These are phyloP conservation scores for Pelodytes ibericus DNA, from an alignment of 2,797 vertebrate species.

Conservation along the genomic window DNA sequence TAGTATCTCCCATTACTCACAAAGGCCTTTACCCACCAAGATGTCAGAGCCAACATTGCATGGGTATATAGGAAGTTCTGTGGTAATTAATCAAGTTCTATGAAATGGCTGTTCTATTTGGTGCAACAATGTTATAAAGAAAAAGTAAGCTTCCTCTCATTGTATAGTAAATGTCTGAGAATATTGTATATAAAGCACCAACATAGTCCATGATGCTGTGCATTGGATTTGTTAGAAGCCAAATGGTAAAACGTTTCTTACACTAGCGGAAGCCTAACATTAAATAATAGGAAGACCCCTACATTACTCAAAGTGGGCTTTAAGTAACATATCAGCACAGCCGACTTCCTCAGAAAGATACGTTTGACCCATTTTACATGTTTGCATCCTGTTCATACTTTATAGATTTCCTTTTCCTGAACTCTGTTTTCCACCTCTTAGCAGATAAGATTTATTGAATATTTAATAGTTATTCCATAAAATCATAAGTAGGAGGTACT, in stretches of 20 bases:
- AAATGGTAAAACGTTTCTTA: background rate
- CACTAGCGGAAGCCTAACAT: background rate
- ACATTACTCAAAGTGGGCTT: background rate
- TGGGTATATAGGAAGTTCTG: background rate
- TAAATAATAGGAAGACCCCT: background rate
- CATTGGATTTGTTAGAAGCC: background rate
- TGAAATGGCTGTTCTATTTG: background rate
- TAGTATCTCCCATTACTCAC: too few species aligned
- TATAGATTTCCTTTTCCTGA: background rate
- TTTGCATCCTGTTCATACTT: conserved; percentile 31
- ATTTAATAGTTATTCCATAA: too few species aligned
- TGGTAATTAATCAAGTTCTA: background rate
- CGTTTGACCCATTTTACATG: conserved; percentile 24
- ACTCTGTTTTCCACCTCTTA: background rate
- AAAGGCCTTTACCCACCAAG: too few species aligned
- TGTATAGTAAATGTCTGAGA: too few species aligned
- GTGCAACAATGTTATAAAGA: background rate
- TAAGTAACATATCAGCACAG: background rate
- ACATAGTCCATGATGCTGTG: background rate
- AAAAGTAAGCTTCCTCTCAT: background rate
- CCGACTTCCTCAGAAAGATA: conserved; percentile 40
- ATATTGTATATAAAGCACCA: background rate
- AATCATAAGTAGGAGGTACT: too few species aligned
- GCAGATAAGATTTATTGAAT: too few species aligned
- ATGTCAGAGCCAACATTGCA: too few species aligned